Conservation (phyloP, 2,888 invertebrate species). For the Netelia fuscicornis region DNA sequence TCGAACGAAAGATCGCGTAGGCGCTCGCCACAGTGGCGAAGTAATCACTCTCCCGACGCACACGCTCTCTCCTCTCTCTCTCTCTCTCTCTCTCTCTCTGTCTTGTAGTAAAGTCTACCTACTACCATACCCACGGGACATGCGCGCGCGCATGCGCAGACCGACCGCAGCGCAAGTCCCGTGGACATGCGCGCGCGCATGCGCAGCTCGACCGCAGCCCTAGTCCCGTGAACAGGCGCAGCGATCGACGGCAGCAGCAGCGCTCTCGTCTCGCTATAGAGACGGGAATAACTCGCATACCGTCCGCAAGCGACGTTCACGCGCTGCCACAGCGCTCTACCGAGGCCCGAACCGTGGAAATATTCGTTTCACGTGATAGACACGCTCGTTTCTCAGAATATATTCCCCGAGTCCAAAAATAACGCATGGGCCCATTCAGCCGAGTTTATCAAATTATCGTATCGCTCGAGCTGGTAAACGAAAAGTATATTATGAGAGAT, state of each 20-base stretch:
- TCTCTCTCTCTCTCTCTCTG: conserved; percentile 3
- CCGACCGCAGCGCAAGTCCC: background rate
- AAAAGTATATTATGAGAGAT: background rate
- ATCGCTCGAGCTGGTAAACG: background rate
- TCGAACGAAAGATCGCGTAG: conserved; percentile 21
- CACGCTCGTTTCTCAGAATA: conserved; percentile 12
- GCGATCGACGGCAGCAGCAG: background rate
- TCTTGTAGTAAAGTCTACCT: conserved; percentile 39
- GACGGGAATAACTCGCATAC: conserved; percentile 62
- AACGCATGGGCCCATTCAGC: conserved; percentile 7
- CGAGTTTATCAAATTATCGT: conserved; percentile 33
- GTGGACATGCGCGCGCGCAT: no score
- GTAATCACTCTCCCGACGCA: conserved; percentile 22
- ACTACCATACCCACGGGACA: conserved; percentile 30
- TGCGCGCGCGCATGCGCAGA: background rate
- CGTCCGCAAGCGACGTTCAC: conserved; percentile 48
- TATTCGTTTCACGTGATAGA: conserved; percentile 43
- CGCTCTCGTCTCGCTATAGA: background rate
- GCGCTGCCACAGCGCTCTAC: conserved; percentile 28
- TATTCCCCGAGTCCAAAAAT: conserved; percentile 18
- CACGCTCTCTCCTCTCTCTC: no score
- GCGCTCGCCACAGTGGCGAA: conserved; percentile 23
- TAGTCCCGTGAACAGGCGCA: background rate
- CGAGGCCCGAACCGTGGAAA: conserved; percentile 20
- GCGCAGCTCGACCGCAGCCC: no score